Base-by-base conservation (phyloP, 2,113 vertebrate species). In the Rhea americana region DNA sequence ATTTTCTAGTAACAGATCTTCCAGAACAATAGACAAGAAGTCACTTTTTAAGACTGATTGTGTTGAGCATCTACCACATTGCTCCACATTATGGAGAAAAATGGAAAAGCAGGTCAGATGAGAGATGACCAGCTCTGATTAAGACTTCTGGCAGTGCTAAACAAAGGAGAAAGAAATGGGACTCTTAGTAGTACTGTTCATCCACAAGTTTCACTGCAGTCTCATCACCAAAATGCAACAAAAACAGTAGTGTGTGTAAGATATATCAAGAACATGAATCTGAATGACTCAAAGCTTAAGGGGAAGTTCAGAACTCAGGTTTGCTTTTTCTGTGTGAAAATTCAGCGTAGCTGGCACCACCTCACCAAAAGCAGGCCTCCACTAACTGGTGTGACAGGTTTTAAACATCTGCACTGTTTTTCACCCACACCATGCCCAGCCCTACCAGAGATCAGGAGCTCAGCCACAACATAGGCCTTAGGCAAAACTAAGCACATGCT, bases 361-460 rank as follows among this genome's bases (percentile, higher is more conserved):
- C 66, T 61, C 74, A 82, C 48, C 30, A 68, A 35, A 70, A 85
- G 39, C 0, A 85, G 75, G 21, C 21, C 6, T 26, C n/a, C 68
- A 61, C 30, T 50, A 87, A 81, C 95, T 73, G 62, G 90, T 82
- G 8, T 47, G 93, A 87, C 96, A 85, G 66, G 95, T 90, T 95
- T 89, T 56, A 19, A 88, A 91, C 45, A 61, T 65, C 56, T 62
- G 45, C n/a, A 65, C 55, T 41, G 55, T 24, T 87, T 70, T 82
- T 22, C 48, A 78, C 51, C 21, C 51, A 47, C 62, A 6, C 50
- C 61, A 19, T 35, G 50, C 66, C 85, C 71, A 81, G 68, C 55
- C 56, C 82, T 30, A 77, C 39, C 2, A 4, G 43, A 39, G 76
- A 3, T 51, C 87, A 89, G 62, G 26, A 19, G 59, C 67, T 89